phyloP scores from a whole-genome alignment of 2,113 vertebrate genomes.

The Phoxinus phoxinus region DNA sequence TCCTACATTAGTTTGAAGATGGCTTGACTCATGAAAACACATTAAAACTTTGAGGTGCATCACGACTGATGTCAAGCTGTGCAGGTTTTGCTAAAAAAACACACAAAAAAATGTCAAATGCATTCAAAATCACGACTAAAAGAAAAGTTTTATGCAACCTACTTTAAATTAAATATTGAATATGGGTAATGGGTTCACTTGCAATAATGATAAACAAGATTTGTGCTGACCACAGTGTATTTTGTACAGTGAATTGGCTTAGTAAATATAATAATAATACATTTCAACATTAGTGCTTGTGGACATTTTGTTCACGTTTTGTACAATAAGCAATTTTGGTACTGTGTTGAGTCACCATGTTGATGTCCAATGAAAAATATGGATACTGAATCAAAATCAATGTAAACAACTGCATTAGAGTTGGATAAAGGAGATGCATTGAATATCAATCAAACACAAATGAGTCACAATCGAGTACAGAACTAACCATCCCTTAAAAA shows the following conservation, averaged over 20 bases:
- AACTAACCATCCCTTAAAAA: neutral
- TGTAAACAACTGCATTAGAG: neutral
- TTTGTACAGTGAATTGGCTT: neutral
- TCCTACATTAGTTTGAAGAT: neutral
- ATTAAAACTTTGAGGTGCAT: neutral
- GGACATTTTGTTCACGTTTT: constrained; percentile 10
- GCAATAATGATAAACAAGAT: neutral
- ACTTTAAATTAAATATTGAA: neutral
- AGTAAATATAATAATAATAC: constrained; percentile 1
- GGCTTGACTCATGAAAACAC: neutral
- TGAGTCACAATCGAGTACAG: neutral
- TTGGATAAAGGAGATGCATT: constrained; percentile 12
- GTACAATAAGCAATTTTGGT: neutral
- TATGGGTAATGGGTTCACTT: neutral
- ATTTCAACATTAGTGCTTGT: constrained; percentile 4
- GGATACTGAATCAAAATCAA: neutral
- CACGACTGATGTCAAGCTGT: neutral
- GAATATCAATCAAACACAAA: neutral
- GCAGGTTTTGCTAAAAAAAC: neutral
- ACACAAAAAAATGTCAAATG: neutral
- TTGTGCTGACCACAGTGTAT: neutral
- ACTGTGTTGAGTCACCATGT: neutral
- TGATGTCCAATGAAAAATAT: constrained; percentile 19
- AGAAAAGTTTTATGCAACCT: neutral
- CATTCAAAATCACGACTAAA: neutral